Conservation (phyloP, 64 coral and sea anemone genomes). For the Acropora tenuis region DNA sequence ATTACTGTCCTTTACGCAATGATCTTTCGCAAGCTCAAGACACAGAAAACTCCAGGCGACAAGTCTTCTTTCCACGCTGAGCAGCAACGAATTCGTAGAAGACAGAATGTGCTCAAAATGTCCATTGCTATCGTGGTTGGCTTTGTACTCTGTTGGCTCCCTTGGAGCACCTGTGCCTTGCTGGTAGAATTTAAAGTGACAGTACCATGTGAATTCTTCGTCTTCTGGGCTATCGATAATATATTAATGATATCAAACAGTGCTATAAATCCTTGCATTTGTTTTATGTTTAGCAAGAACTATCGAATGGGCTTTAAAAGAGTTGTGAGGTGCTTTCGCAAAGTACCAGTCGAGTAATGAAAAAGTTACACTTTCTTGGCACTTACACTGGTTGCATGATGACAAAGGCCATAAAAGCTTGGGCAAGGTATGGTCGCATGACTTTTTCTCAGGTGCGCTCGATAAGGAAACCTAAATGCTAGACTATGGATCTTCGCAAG, state of each 20-base stretch:
- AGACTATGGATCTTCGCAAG: too few relatives aligned
- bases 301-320: background rate
- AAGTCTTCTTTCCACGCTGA: background rate
- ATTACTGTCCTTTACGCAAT: background rate
- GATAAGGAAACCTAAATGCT: too few relatives aligned
- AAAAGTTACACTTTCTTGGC: background rate
- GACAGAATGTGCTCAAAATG: background rate
- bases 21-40: background rate
- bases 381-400: too few relatives aligned
- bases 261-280: constrained; percentile 1
- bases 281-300: background rate
- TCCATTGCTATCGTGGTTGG: background rate
- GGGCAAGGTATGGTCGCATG: too few relatives aligned
- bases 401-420: too few relatives aligned
- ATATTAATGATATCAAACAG: background rate
- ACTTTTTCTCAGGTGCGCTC: too few relatives aligned
- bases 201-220: too few relatives aligned
- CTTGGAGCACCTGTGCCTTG: background rate
- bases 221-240: background rate
- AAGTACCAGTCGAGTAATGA: background rate
- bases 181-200: background rate
- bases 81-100: background rate
- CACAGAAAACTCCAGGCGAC: background rate
- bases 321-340: background rate
- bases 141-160: background rate